Evolutionary conservation across 2,797 vertebrate genomes (phyloP), one percentile per base, ranked within the genome.

Genomic region (Petrocephalus sullivani): DNA sequence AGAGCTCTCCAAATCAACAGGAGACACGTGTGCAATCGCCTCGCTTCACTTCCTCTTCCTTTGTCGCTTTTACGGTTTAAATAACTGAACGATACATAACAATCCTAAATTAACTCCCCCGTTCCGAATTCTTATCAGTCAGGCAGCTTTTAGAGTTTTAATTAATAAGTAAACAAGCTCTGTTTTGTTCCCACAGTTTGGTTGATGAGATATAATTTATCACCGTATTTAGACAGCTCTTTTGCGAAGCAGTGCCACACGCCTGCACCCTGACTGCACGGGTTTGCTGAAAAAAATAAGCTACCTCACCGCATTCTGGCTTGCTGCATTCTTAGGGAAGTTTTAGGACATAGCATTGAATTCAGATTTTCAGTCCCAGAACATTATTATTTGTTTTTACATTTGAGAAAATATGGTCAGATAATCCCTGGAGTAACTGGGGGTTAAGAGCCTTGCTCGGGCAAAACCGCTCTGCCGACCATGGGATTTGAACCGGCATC

Each of bases 201-300:
- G 71, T 37, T 71, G 71, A 78, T 78, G 37, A 78, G 71, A 46
- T 78, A 46, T 78, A 78, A 78, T 78, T 46, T 78, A 78, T 78
- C 71, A 78, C 37, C 2, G 7, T 78, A 37, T 78, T 78, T 46
- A 9, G 71, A 46, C 37, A 37, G 37, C 41, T 46, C 71, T 78
- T 78, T 78, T 16, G 19, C 28, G 14, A 78, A 78, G 33, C 16
- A 78, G 37, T 78, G 71, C n/a, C 71, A 78, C 71, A 14, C 10
- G 16, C 71, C 7, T 2, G 7, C 71, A 41, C 37, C 71, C 71
- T 19, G 71, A 78, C 2, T 3, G 14, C 71, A 78, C 14, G 16
- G 46, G 71, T 46, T 78, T 46, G 16, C 71, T 9, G 37, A 78
- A 19, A 46, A 46, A 78, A 46, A 78, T 78, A 12, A 75, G 33